Conservation (phyloP, 2,888 invertebrate species). For the Polietes domitor region DNA sequence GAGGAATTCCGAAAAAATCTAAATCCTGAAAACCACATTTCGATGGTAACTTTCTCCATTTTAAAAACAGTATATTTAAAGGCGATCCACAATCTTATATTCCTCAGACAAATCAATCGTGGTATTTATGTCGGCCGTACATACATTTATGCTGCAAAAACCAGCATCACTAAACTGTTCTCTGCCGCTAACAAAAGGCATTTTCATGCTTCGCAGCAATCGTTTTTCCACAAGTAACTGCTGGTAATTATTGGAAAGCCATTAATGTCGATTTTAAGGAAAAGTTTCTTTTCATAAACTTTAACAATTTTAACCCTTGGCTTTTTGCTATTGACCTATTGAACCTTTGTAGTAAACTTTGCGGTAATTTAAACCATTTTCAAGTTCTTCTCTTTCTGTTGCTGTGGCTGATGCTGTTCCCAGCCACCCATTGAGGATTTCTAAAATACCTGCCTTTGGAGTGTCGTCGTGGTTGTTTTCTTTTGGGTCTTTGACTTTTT, state of each 20-base stretch:
- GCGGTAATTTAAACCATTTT: conserved; percentile 34
- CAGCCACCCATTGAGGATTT: not conserved
- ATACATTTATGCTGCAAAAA: too few relatives aligned
- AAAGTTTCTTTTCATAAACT: conserved; percentile 32
- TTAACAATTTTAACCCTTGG: conserved; percentile 49
- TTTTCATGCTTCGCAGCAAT: not conserved
- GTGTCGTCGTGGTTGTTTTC: conserved; percentile 26
- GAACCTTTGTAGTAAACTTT: conserved; percentile 52
- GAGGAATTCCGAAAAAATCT: too few relatives aligned
- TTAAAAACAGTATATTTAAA: too few relatives aligned
- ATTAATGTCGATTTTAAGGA: conserved; percentile 1
- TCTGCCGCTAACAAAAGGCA: not conserved
- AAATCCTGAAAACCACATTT: too few relatives aligned
- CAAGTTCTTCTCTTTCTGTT: not conserved
- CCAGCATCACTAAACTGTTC: not conserved
- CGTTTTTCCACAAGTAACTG: not conserved
- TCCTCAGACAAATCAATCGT: too few relatives aligned
- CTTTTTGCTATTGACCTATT: conserved; percentile 50
- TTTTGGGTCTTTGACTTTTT: conserved; percentile 42
- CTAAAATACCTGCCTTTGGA: too few relatives aligned
- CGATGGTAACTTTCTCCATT: too few relatives aligned
- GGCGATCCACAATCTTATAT: too few relatives aligned
- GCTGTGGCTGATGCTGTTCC: not conserved
- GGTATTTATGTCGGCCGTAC: too few relatives aligned
- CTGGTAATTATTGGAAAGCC: conserved; percentile 49